Conservation (phyloP, 2,888 invertebrate genomes). For the Nomada ferruginata region DNA sequence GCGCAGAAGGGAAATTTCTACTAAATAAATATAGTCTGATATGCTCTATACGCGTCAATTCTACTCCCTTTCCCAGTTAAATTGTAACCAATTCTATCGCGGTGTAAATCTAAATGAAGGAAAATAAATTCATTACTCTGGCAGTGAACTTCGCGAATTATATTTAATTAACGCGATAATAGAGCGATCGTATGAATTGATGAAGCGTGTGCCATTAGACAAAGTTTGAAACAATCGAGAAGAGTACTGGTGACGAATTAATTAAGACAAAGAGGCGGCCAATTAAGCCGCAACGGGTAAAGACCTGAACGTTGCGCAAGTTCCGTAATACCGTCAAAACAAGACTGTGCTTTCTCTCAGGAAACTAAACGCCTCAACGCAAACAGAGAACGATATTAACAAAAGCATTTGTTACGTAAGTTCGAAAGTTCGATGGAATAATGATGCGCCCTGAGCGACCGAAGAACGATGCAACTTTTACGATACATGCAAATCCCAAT, state of each 20-base stretch:
- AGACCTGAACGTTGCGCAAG: conserved; percentile 42
- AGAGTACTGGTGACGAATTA: conserved; percentile 34
- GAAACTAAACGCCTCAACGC: neutral
- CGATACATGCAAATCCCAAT: neutral
- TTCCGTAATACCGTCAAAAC: conserved; percentile 48
- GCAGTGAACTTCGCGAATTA: conserved; percentile 36
- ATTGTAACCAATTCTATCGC: no score
- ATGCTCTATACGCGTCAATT: no score
- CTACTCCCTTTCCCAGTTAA: no score
- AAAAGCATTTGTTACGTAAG: conserved; percentile 45
- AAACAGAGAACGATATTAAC: conserved; percentile 44
- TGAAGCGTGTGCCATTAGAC: neutral
- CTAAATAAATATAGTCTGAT: no score
- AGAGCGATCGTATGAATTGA: neutral
- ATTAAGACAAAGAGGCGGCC: conserved; percentile 49
- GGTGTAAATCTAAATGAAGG: neutral
- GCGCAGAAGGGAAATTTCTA: no score
- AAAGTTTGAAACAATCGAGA: conserved; percentile 37
- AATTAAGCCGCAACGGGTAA: conserved; percentile 46
- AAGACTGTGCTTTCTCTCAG: conserved; percentile 36
- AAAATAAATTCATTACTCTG: neutral
- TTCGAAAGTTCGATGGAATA: conserved; percentile 45
- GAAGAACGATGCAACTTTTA: conserved; percentile 10
- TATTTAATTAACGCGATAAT: conserved; percentile 31
- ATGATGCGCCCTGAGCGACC: conserved; percentile 4